Conservation (phyloP, 2,113 vertebrate species). For the Myrmophylax atrothorax region DNA sequence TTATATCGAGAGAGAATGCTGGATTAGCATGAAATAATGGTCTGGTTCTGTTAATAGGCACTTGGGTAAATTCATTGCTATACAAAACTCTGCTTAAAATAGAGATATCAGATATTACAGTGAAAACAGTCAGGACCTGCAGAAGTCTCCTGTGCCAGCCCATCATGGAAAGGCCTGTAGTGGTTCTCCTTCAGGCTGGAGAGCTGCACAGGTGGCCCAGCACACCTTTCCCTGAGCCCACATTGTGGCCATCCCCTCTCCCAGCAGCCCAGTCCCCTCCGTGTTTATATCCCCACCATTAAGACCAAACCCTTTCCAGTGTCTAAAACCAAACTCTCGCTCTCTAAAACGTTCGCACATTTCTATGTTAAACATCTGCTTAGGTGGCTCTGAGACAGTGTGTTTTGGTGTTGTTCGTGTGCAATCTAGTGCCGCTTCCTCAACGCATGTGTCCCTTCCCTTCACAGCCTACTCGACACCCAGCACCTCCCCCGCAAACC, state of each 20-base stretch:
- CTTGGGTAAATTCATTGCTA: background rate
- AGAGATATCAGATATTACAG: background rate
- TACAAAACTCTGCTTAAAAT: background rate
- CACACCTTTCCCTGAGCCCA: background rate
- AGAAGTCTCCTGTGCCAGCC: background rate
- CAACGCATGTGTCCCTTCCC: conserved; percentile 84
- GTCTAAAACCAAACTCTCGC: conserved; percentile 67
- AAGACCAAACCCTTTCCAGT: conserved; percentile 9
- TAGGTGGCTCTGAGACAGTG: conserved; percentile 76
- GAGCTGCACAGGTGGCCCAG: background rate
- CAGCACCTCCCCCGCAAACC: conserved; percentile 97
- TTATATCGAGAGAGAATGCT: background rate
- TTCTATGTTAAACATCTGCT: conserved; percentile 75
- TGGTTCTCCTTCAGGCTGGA: background rate
- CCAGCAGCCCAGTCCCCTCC: background rate
- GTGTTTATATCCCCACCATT: background rate
- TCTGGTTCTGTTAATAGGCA: background rate
- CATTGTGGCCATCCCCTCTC: background rate
- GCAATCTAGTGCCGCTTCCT: conserved; percentile 83
- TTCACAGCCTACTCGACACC: conserved; percentile 97
- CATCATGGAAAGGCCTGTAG: background rate
- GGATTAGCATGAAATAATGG: conserved; percentile 6
- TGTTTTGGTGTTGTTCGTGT: conserved; percentile 82
- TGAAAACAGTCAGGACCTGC: background rate
- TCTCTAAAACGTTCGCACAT: conserved; percentile 74